Percentiles rank a stretch among this genome's conserved stretches.
Conservation (phyloP, 2,888 invertebrate genomes). For the Phengaris alcon region DNA sequence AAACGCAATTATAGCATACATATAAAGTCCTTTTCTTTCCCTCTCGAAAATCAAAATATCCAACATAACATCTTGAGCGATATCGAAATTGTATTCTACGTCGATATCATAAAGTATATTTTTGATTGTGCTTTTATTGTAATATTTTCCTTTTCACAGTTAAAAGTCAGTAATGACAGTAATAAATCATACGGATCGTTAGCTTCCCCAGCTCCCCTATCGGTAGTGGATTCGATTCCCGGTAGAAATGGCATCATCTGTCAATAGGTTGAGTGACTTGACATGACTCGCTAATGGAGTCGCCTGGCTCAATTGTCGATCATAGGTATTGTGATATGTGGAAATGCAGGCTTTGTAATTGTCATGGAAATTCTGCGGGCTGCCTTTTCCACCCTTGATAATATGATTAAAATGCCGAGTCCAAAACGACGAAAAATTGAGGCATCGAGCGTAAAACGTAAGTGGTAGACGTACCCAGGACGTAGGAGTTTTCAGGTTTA, state of each 20-base stretch:
- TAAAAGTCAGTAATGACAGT: conserved; percentile 68
- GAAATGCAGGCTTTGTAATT: conserved; percentile 21
- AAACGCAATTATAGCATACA: conserved; percentile 62
- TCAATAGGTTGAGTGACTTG: conserved; percentile 75
- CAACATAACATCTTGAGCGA: conserved; percentile 31
- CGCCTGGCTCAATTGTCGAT: conserved; percentile 53
- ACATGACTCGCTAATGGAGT: conserved; percentile 75
- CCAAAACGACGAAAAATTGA: background rate
- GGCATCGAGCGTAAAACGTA: too few relatives aligned
- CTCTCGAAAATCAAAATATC: conserved; percentile 40
- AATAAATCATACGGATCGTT: conserved; percentile 80
- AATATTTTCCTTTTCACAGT: conserved; percentile 57
- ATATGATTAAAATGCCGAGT: background rate
- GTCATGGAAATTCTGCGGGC: conserved; percentile 17
- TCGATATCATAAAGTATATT: conserved; percentile 36
- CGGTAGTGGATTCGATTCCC: conserved; percentile 73
- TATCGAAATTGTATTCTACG: conserved; percentile 34
- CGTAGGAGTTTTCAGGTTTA: too few relatives aligned
- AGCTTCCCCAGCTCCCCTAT: conserved; percentile 63
- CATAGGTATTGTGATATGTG: conserved; percentile 42
- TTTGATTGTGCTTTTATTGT: conserved; percentile 38
- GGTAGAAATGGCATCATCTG: conserved; percentile 78
- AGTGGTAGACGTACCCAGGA: too few relatives aligned
- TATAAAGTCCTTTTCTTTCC: conserved; percentile 49
- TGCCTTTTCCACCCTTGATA: background rate